Base-by-base conservation (phyloP, 2,797 vertebrate species). In the Merluccius polli region DNA sequence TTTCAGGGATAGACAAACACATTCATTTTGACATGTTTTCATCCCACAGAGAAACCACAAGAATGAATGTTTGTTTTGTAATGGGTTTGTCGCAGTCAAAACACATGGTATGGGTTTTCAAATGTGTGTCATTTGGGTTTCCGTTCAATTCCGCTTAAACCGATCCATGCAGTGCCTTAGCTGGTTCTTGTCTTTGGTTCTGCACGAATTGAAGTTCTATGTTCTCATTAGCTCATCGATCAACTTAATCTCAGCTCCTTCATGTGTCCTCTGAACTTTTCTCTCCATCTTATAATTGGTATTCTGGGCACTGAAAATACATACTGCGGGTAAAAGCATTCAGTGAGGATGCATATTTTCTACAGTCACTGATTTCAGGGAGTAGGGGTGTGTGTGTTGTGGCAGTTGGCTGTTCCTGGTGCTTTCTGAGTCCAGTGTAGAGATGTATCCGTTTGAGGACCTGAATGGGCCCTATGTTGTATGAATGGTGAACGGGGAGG, bases 401-500 rank as follows among this genome's bases (percentile, higher is more conserved):
- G 65, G 29, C 65, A 11, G 29, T 68, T 15, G 27, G 27, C 2
- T 68, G 65, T 31, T 68, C 11, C 2, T 68, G 27, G 24, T 31
- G 29, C 24, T 68, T 30, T 68, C 24, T 13, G 65, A 30, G 24
- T 16, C 29, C 12, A 29, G 27, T 13, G 24, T 67, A n/a, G 63
- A 24, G 27, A 67, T 29, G 63, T 24, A 18, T 27, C 65, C 24
- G 3, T 68, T 68, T 29, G 3, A 13, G 65, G 65, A 27, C 13
- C 65, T 68, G 65, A 31, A 68, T 31, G 65, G 65, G 15, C 65
- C 30, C 65, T 68, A 68, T 31, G 65, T 68, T 2, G 24, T 71
- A 71, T 82, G 78, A 83, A 81, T 84, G 78, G 78, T 68, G 10
- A 27, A 68, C 31, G 59, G 75, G 32, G 78, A 81, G 73, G 67